phyloP scores from a whole-genome alignment of 2,888 invertebrate species.

The Vandiemenella viatica region DNA sequence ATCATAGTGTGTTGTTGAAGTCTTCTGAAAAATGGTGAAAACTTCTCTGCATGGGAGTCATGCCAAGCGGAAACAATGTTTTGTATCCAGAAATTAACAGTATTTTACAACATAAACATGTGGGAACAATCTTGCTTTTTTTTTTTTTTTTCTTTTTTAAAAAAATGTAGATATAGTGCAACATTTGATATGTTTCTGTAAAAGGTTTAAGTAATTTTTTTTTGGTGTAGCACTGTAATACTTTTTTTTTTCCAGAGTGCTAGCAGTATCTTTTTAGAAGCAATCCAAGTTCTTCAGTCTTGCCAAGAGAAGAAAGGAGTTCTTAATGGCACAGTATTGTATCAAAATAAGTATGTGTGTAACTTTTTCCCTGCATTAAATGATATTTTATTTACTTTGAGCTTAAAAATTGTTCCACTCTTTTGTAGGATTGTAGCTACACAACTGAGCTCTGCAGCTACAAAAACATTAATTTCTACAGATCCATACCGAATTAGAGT shows the following conservation, averaged over 20 bases:
- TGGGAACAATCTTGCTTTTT: not conserved
- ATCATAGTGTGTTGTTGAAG: no score
- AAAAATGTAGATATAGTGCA: not conserved
- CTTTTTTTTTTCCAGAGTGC: constrained; percentile 48
- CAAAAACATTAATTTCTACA: constrained; percentile 63
- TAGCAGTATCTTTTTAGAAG: constrained; percentile 71
- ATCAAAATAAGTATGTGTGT: constrained; percentile 68
- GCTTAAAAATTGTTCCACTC: no score
- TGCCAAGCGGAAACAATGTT: no score
- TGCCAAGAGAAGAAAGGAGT: constrained; percentile 67
- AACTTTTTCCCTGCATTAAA: not conserved
- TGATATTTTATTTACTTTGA: not conserved
- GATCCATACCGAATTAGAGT: constrained; percentile 70
- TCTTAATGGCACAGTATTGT: constrained; percentile 70
- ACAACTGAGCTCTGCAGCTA: constrained; percentile 55
- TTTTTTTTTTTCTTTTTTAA: not conserved
- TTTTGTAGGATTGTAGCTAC: constrained; percentile 60
- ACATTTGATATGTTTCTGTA: not conserved
- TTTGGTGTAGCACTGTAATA: no score
- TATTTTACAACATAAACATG: no score
- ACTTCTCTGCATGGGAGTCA: no score
- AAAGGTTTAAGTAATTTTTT: no score
- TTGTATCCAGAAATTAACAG: no score
- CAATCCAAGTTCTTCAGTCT: constrained; percentile 70
- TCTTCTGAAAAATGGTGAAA: no score